Evolutionary conservation across 2,888 invertebrate species (phyloP), one percentile per base, ranked within the genome.

Genomic region (Hypomecis atomaria): DNA sequence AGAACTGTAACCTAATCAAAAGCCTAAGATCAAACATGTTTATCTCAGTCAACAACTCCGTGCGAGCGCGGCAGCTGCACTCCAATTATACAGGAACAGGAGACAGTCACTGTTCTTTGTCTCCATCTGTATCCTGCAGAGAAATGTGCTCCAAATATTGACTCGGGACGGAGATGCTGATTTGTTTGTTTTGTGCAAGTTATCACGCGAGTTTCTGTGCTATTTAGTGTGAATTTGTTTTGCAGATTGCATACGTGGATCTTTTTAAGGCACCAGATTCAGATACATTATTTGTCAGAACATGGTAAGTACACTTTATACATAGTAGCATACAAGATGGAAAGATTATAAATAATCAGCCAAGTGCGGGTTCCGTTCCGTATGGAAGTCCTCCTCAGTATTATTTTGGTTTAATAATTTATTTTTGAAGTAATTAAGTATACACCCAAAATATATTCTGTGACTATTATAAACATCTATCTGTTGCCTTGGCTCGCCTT

Each of bases 71-170:
- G n/a, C 54, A 43, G 54, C 40, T 52, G 52, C 38, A 23, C 23
- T n/a, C 54, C 42, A 54, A 54, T 54, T 53, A 53, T 36, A 6
- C 50, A 9, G 33, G 5, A 11, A 43, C 8, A 43, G 4, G 11
- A 34, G 8, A 43, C 43, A 44, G 10, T 7, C 23, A 40, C 40
- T 53, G n/a, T n/a, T 44, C 54, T 54, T 54, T 54, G 54, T 54
- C 43, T 54, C 53, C 52, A 8, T 33, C 52, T 37, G 40, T 40
- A 52, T 23, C 52, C 33, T 50, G 52, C 9, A 50, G 50, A 40
- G 50, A 40, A 5, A 52, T 40, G 36, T 48, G 52, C 23, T 52
- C 6, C 53, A 54, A 54, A 54, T 54, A 54, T 54, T 54, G 54
- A 54, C 54, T 34, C 34, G 43, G 54, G 34, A 43, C 11, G 5